Evolutionary conservation across 2,113 vertebrate species (phyloP).

Genomic region (Pholis gunnellus): DNA sequence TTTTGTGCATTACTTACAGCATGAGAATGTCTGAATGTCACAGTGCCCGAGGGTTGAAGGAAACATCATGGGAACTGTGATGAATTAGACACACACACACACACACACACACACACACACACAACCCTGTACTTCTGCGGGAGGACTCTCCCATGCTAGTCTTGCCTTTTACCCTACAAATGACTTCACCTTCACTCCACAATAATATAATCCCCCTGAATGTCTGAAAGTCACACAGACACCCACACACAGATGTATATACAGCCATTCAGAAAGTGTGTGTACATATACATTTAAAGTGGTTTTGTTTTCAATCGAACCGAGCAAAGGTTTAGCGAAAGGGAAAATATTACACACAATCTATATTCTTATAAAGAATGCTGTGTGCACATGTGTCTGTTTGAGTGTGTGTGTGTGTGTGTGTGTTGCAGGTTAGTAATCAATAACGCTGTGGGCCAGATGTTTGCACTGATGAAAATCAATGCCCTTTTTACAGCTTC

Average conservation of each 20-base stretch:
- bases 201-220: constrained; percentile 4
- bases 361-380: constrained; percentile 55
- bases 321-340: constrained; percentile 26
- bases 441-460: constrained; percentile 68
- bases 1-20: neutral
- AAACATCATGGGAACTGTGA: constrained; percentile 28
- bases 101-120: constrained; percentile 5
- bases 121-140: neutral
- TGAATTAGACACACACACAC: neutral
- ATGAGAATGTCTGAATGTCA: constrained; percentile 24
- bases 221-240: neutral
- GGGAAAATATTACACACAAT: constrained; percentile 45
- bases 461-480: constrained; percentile 71
- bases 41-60: constrained; percentile 23
- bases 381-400: constrained; percentile 32
- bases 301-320: constrained; percentile 22
- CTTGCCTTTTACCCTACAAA: neutral
- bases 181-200: neutral
- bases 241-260: neutral
- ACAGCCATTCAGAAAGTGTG: constrained; percentile 2
- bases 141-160: neutral
- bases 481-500: constrained; percentile 58
- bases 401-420: neutral
- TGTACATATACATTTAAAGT: constrained; percentile 14
- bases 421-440: constrained; percentile 48